Evolutionary conservation across 2,113 vertebrate genomes (phyloP).

Genomic region (Callaeas wilsoni): DNA sequence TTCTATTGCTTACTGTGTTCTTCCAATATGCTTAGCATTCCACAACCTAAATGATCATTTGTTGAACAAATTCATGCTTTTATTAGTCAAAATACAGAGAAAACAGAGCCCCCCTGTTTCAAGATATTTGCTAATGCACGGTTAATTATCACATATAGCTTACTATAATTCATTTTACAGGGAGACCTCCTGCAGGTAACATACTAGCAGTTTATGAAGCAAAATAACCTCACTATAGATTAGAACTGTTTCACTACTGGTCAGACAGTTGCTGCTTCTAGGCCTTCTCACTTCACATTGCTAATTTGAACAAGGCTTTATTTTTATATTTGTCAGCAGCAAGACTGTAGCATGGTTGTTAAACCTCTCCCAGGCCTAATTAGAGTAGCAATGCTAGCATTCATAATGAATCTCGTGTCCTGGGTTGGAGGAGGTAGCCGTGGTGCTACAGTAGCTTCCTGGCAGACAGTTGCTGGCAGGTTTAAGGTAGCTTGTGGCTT

Average conservation of each 20-base stretch:
- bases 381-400: conserved; percentile 88
- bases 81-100: conserved; percentile 83
- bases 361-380: conserved; percentile 90
- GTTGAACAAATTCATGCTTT: conserved; percentile 87
- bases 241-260: conserved; percentile 77
- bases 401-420: conserved; percentile 85
- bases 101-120: conserved; percentile 84
- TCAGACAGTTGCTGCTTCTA: conserved; percentile 84
- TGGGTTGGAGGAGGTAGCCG: conserved; percentile 73
- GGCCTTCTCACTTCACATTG: conserved; percentile 83
- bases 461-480: conserved; percentile 81
- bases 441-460: conserved; percentile 80
- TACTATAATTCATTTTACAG: conserved; percentile 87
- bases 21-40: conserved; percentile 82
- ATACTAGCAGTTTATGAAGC: conserved; percentile 85
- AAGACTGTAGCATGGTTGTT: conserved; percentile 90
- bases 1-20: conserved; percentile 80
- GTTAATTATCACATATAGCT: conserved; percentile 88
- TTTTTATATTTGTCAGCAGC: conserved; percentile 89
- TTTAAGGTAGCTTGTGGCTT: conserved; percentile 81
- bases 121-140: conserved; percentile 85
- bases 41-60: conserved; percentile 84
- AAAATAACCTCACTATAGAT: conserved; percentile 87
- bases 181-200: conserved; percentile 82
- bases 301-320: conserved; percentile 95